A percentile compares a stretch with the other conserved stretches of the same genome.
These are phyloP conservation scores for Lepus americanus DNA, from an alignment of 2,113 vertebrate genomes.

Conservation along the genomic window DNA sequence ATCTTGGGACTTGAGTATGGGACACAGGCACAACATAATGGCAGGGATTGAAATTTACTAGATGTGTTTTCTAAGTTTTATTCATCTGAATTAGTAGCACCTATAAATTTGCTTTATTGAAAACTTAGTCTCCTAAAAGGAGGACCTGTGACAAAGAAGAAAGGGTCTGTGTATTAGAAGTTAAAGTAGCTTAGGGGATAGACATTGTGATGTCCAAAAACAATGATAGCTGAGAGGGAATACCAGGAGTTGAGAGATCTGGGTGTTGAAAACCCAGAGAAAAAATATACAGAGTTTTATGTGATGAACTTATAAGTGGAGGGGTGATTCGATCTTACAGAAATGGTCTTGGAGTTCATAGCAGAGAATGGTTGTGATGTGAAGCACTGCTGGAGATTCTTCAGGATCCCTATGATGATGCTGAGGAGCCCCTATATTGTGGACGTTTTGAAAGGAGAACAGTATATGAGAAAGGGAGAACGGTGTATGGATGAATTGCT, in stretches of 20 bases:
- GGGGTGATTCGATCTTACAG: neutral
- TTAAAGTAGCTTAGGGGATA: neutral
- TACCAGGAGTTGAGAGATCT: neutral
- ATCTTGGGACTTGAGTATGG: neutral
- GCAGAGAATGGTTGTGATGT: neutral
- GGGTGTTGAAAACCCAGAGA: neutral
- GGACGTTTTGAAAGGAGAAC: neutral
- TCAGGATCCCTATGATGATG: neutral
- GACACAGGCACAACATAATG: neutral
- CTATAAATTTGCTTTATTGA: neutral
- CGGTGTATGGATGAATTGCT: neutral
- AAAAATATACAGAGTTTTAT: neutral
- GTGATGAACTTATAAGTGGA: neutral
- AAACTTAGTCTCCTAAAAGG: neutral
- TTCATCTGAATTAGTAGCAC: slow-evolving; percentile 7
- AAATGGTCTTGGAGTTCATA: neutral
- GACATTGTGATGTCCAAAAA: neutral
- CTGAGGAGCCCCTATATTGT: neutral
- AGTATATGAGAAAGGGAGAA: neutral
- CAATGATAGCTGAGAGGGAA: neutral
- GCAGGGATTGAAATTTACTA: neutral
- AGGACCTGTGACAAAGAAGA: neutral
- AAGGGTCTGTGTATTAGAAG: neutral
- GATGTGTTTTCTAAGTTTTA: neutral
- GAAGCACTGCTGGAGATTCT: neutral